phyloP scores from a whole-genome alignment of 2,113 vertebrate species.

The Onychorhynchus coronatus region DNA sequence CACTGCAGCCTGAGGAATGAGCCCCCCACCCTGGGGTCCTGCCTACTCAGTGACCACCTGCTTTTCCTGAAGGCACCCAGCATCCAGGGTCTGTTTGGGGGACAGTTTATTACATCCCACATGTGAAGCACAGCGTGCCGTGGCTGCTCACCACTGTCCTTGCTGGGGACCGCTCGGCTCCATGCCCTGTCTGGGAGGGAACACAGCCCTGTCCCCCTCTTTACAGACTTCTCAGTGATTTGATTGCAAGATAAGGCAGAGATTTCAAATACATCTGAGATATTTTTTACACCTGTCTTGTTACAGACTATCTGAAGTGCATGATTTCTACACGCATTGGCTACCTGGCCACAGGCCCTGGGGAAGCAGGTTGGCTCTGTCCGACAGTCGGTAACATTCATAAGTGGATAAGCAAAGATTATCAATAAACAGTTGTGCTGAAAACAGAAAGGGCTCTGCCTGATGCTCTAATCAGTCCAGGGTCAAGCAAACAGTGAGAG shows the following conservation, averaged over 20 bases:
- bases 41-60: neutral
- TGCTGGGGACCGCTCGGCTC: neutral
- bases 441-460: neutral
- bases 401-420: slow-evolving; percentile 46
- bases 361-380: slow-evolving; percentile 20
- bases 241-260: neutral
- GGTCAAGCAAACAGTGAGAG: fast-evolving
- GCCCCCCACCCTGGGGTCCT: neutral
- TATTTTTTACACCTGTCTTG: slow-evolving; percentile 40
- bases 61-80: neutral
- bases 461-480: neutral
- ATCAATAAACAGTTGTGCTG: slow-evolving; percentile 72
- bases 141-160: neutral
- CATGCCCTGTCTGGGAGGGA: neutral
- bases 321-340: slow-evolving; percentile 45
- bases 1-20: neutral
- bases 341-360: neutral
- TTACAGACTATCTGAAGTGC: slow-evolving; percentile 46
- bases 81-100: neutral
- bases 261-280: slow-evolving; percentile 26
- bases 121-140: neutral
- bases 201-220: neutral
- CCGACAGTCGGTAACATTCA: slow-evolving; percentile 8
- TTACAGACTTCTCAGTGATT: neutral
- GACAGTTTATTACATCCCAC: fast-evolving